These are phyloP conservation scores for Microctenopoma steveboyesi DNA, from an alignment of 2,797 vertebrate genomes.

Conservation along the genomic window DNA sequence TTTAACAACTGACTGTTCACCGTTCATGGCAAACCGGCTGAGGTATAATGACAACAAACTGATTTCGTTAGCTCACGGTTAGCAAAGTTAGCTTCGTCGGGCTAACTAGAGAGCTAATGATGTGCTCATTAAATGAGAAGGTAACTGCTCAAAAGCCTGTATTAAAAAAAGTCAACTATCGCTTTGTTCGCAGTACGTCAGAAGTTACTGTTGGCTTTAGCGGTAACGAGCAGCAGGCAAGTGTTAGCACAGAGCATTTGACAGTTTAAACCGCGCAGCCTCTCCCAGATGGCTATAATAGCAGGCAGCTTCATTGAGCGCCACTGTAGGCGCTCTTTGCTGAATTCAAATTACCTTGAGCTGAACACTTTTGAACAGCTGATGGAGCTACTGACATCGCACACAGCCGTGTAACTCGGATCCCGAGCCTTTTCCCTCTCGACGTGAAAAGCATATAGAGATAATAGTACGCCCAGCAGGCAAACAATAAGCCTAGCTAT, in stretches of 20 bases:
- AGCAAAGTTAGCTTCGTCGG: conserved; percentile 61
- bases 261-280: conserved; percentile 60
- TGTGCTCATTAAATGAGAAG: conserved; percentile 22
- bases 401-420: conserved; percentile 88
- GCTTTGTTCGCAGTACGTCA: background rate
- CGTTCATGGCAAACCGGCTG: conserved; percentile 19
- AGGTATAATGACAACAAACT: conserved; percentile 20
- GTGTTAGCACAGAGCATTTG: conserved; percentile 35
- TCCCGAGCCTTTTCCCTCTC: conserved; percentile 92
- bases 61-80: conserved; percentile 56
- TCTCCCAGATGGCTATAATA: conserved; percentile 68
- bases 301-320: conserved; percentile 69
- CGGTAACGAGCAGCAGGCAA: background rate
- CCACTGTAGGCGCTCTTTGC: conserved; percentile 69
- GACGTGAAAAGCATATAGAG: conserved; percentile 94
- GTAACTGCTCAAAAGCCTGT: conserved; percentile 6
- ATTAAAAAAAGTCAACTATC: background rate
- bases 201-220: background rate
- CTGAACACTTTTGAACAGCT: conserved; percentile 97
- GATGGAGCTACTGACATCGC: conserved; percentile 93
- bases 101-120: conserved; percentile 56
- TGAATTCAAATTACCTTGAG: conserved; percentile 91
- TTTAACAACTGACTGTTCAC: background rate
- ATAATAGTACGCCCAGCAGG: conserved; percentile 90
- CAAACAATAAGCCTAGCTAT: conserved; percentile 93